Evolutionary conservation across 2,888 invertebrate species (phyloP), one percentile per base, ranked within the genome.

Genomic region (Mesoligia furuncula): DNA sequence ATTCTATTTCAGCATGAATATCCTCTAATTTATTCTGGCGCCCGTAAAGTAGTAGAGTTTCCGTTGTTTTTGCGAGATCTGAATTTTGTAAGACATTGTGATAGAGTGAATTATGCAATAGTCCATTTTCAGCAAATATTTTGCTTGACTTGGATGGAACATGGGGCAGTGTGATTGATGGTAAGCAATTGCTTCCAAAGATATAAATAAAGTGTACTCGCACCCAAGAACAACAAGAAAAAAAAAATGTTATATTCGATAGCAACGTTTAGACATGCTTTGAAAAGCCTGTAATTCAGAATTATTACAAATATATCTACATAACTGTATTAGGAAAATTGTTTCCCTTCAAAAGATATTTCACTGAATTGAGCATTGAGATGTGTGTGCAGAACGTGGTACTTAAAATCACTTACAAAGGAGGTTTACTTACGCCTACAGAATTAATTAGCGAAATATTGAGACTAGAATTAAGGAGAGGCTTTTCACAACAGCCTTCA

Each of bases 11-110:
- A 75, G 54, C 78, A 79, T 39, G n/a, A 83, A 85, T 77, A 79
- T 75, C 72, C 57, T 48, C 70, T 81, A 85, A 82, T 86, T 85
- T 80, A 88, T 86, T 85, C 77, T 78, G 64, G 75, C 73, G 66
- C 79, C 48, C 67, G 54, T 72, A 67, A 59, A 48, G n/a, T 75
- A 68, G 66, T 72, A 15, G 61, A 54, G 39, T 67, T 75, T 65
- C 65, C 48, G 39, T 78, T 73, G 79, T 84, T 84, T 83, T 83
- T 75, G 65, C 74, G 75, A 75, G 71, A 61, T 76, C 72, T 80
- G 69, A 85, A 83, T 82, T 75, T 68, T 84, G 67, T 66, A 85
- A 74, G 66, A 65, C 36, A 77, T 62, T 73, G 73, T 59, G 17
- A 74, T 67, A 57, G 45, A 69, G 9, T 70, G 70, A 85, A 81